Percentiles rank a stretch among this genome's conserved stretches.
Evolutionary conservation across 1,140 invertebrate genomes (phyloP).

Genomic region (Megalonaias nervosa): DNA sequence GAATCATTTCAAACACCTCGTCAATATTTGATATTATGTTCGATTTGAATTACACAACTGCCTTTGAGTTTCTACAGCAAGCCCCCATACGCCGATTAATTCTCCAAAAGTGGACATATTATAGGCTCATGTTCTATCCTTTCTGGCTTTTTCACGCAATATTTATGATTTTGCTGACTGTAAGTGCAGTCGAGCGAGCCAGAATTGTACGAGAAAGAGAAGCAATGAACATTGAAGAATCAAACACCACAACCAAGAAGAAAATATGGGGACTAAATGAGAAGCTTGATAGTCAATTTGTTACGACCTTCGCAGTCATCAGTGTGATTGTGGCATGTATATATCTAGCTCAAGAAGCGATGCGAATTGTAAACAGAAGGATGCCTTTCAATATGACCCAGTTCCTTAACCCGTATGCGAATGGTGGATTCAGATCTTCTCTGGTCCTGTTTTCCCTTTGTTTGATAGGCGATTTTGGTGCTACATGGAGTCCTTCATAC

Average conservation of each 20-base stretch:
- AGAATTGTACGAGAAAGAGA: too few species aligned
- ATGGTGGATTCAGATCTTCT: slow-evolving; percentile 34
- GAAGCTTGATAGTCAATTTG: not conserved
- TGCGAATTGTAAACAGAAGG: slow-evolving; percentile 10
- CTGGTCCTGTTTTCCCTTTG: slow-evolving; percentile 41
- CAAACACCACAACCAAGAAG: not conserved
- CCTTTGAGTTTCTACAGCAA: slow-evolving; percentile 38
- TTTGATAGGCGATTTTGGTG: slow-evolving; percentile 39
- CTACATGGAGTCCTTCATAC: not conserved
- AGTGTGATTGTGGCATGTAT: slow-evolving; percentile 25
- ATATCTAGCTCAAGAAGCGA: slow-evolving; percentile 13
- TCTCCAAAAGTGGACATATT: slow-evolving; percentile 42
- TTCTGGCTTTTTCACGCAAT: slow-evolving; percentile 38
- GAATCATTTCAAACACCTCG: not conserved
- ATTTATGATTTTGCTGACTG: slow-evolving; percentile 35
- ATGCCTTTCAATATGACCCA: slow-evolving; percentile 8
- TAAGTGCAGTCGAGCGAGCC: slow-evolving; percentile 24
- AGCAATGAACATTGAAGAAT: not conserved
- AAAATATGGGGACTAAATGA: not conserved
- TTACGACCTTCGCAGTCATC: slow-evolving; percentile 16
- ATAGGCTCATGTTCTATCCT: slow-evolving; percentile 25
- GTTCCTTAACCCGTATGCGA: slow-evolving; percentile 19
- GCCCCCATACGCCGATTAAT: slow-evolving; percentile 36
- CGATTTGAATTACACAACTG: slow-evolving; percentile 19
- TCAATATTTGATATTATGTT: slow-evolving; percentile 46